phyloP scores from a whole-genome alignment of 2,113 vertebrate genomes.

The Pristiophorus japonicus region DNA sequence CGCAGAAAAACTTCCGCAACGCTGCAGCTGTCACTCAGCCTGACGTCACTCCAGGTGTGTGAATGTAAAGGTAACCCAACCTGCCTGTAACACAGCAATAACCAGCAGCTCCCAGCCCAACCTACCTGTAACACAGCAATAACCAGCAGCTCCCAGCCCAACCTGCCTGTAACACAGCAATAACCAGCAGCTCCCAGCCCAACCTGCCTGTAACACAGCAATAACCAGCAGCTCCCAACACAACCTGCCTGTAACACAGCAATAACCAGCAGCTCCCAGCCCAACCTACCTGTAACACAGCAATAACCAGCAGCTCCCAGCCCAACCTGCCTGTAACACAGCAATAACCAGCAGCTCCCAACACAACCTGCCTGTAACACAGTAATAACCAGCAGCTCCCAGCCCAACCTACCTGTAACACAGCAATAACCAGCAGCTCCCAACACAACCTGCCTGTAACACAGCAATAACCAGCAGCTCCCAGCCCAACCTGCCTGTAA shows the following conservation, averaged over 20 bases:
- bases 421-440: too few relatives aligned
- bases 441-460: too few relatives aligned
- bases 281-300: background rate
- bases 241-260: background rate
- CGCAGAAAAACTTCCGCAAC: background rate
- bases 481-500: too few relatives aligned
- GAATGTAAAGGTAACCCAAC: background rate
- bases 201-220: background rate
- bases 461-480: too few relatives aligned
- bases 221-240: background rate
- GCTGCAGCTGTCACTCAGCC: background rate
- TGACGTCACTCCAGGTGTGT: background rate
- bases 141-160: background rate
- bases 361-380: background rate
- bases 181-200: background rate
- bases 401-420: too few relatives aligned
- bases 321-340: background rate
- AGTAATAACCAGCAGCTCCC: too few relatives aligned
- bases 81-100: background rate
- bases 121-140: background rate
- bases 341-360: background rate
- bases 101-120: background rate
- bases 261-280: background rate
- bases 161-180: too few relatives aligned
- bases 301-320: background rate